These are phyloP conservation scores for Netelia virgata DNA, from an alignment of 2,888 invertebrate species.

Conservation along the genomic window DNA sequence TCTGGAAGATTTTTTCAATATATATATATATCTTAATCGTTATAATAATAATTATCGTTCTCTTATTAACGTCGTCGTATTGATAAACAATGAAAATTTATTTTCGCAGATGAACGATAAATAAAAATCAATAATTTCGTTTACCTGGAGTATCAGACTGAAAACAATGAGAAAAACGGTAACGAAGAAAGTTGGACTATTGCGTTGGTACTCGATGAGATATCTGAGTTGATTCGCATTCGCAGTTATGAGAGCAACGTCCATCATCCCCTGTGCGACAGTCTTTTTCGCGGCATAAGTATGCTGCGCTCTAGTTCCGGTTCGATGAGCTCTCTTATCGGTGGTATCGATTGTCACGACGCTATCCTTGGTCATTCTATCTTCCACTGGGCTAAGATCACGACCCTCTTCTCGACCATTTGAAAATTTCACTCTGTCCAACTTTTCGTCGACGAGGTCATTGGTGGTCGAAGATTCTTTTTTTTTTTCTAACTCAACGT, in stretches of 20 bases:
- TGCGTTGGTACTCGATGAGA: constrained; percentile 87
- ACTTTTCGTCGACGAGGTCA: not conserved
- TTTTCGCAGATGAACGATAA: not conserved
- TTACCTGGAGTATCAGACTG: constrained; percentile 88
- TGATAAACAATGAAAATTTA: not conserved
- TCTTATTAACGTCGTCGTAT: not conserved
- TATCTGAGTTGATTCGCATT: constrained; percentile 90
- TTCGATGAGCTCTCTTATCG: constrained; percentile 71
- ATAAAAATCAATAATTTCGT: not conserved
- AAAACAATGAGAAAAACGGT: constrained; percentile 87
- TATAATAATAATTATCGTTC: not conserved
- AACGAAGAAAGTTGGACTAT: constrained; percentile 87
- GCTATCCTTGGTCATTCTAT: constrained; percentile 65
- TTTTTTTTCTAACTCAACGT: constrained; percentile 25
- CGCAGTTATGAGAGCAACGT: constrained; percentile 89
- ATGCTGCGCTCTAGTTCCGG: constrained; percentile 75
- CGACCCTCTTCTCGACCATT: not conserved
- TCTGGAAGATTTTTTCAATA: constrained; percentile 76
- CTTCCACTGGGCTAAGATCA: constrained; percentile 46
- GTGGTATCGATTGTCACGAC: constrained; percentile 72
- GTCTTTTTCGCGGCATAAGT: constrained; percentile 87
- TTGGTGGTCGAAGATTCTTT: not conserved
- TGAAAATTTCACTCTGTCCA: constrained; percentile 9
- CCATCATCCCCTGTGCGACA: constrained; percentile 90
- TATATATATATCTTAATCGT: too few species aligned